Evolutionary conservation across 2,888 invertebrate species (phyloP), one percentile per base, ranked within the genome.

Genomic region (Lamproptera curius): DNA sequence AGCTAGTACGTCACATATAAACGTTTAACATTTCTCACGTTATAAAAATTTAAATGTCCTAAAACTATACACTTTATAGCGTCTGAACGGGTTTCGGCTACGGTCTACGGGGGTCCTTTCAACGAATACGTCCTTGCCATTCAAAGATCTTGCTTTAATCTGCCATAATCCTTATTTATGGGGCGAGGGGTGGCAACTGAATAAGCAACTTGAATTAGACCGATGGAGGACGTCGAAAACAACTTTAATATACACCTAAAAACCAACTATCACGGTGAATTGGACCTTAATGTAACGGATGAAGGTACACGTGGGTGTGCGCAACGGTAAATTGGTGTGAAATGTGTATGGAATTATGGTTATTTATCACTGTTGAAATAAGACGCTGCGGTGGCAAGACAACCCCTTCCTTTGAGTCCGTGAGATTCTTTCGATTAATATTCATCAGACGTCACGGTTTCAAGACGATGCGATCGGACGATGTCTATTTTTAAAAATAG

Each of bases 121-220:
- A 46, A 49, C 46, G 47, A 43, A 48, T 35, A 36, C 20, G 31
- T 40, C 43, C 44, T 31, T 43, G 28, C 34, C 34, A 23, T 44
- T 40, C 46, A 46, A 11, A 67, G 59, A 61, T 66, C 61, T 63
- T 55, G 59, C 53, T 61, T 67, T 67, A 73, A 77, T 73, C 71
- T 56, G 34, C 51, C 54, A 57, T 75, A 77, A 76, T 73, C 73
- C 60, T 75, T 69, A 80, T 77, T 78, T 80, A 79, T 73, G 64
- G 63, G 62, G 60, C 52, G 52, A 66, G 66, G 72, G 73, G 70
- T 61, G 60, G 72, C 51, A 73, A 71, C 70, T 75, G 74, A 71
- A 76, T 73, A 73, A 71, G 73, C 76, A 76, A 72, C 72, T 63
- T 67, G 65, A 65, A 70, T 72, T 67, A 68, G 65, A 65, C 16